Conservation (phyloP, 2,888 invertebrate species). For the Apantesis nais region DNA sequence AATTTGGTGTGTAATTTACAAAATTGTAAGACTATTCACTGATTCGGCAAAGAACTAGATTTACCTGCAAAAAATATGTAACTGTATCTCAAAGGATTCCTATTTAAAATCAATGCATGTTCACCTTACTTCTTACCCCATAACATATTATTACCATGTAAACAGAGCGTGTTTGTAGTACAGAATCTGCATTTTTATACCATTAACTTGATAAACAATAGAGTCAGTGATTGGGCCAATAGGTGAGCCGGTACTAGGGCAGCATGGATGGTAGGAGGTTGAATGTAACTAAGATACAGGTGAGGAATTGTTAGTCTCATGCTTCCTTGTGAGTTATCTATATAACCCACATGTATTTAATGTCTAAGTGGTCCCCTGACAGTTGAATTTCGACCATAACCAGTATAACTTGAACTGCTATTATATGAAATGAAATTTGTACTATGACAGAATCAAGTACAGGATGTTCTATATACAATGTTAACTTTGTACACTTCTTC, state of each 20-base stretch:
- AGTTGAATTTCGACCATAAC: too few species aligned
- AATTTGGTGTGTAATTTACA: background rate
- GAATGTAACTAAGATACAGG: background rate
- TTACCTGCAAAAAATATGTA: background rate
- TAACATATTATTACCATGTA: slow-evolving; percentile 19
- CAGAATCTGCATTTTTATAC: slow-evolving; percentile 39
- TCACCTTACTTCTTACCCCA: slow-evolving; percentile 13
- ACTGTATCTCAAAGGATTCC: too few species aligned
- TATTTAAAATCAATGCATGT: slow-evolving; percentile 9
- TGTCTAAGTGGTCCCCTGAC: too few species aligned
- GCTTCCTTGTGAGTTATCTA: background rate
- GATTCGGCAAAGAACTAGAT: background rate
- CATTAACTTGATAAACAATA: slow-evolving; percentile 40
- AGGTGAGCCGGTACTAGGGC: slow-evolving; percentile 37
- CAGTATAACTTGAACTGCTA: too few species aligned
- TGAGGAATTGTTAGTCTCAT: background rate
- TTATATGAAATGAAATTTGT: too few species aligned
- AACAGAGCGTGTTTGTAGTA: slow-evolving; percentile 39
- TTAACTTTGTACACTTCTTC: too few species aligned
- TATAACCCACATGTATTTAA: too few species aligned
- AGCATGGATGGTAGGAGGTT: background rate
- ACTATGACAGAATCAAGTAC: too few species aligned
- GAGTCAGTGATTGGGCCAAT: slow-evolving; percentile 50
- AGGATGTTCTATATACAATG: too few species aligned
- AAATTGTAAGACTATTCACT: background rate